Evolutionary conservation across 2,888 invertebrate species (phyloP).

Genomic region (Drosophila merina): DNA sequence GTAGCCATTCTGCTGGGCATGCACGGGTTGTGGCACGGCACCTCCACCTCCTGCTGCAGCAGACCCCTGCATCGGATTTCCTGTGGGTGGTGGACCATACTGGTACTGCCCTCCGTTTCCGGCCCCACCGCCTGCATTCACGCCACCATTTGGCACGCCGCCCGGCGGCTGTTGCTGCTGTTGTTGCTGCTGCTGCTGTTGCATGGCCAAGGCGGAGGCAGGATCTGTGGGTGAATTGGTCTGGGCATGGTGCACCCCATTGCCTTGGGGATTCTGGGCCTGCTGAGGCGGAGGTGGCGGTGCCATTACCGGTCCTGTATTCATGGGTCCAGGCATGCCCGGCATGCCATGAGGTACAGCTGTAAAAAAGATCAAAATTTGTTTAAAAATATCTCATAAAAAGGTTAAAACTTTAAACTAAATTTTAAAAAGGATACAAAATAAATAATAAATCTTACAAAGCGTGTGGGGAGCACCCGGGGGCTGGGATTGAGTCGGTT

Average conservation of each 20-base stretch:
- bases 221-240: conserved; percentile 79
- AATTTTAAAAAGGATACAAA: conserved; percentile 28
- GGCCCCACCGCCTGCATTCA: conserved; percentile 60
- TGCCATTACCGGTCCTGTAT: conserved; percentile 82
- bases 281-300: conserved; percentile 82
- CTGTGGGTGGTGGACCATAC: conserved; percentile 70
- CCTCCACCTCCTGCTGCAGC: conserved; percentile 59
- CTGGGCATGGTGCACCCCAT: conserved; percentile 80
- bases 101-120: conserved; percentile 60
- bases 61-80: conserved; percentile 80
- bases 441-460: conserved; percentile 80
- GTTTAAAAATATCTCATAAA: too few relatives aligned
- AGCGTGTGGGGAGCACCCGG: conserved; percentile 78
- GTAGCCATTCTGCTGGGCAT: conserved; percentile 84
- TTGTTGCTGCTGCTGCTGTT: conserved; percentile 65
- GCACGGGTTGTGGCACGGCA: conserved; percentile 65
- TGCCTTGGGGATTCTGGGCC: conserved; percentile 80
- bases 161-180: conserved; percentile 59
- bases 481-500: conserved; percentile 64
- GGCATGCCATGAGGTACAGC: conserved; percentile 83
- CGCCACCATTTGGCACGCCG: conserved; percentile 62
- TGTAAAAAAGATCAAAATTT: too few relatives aligned
- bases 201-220: conserved; percentile 71
- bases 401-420: too few relatives aligned
- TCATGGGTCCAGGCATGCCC: conserved; percentile 81